Base-by-base conservation (phyloP, 2,888 invertebrate genomes). In the Dorcus hopei region DNA sequence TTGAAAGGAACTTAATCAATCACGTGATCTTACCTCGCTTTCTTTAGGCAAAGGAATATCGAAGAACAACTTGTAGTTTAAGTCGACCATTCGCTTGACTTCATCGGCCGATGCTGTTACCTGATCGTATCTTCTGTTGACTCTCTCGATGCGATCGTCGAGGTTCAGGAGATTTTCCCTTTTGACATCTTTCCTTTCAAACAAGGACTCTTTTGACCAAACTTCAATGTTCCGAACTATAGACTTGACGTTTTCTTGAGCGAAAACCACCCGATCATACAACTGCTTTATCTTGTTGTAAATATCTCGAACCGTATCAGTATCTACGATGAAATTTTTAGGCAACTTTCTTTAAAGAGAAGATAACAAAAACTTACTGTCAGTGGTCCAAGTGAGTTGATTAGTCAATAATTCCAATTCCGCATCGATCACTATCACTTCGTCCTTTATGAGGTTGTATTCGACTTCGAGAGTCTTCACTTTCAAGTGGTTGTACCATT, bases 401-500 rank as follows among this genome's bases (percentile, higher is more conserved):
- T 81, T 81, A 54, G 91, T 87, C 0, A 91, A 88, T 7, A 85
- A 81, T 49, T 87, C 81, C 59, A 96, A 81, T 52, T 87, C 78
- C 1, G 76, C 69, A 73, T 95, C 92, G 53, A 95, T 88, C n/a
- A 82, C 82, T 1, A 82, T 80, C 61, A 96, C 82, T 77, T 95
- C 93, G 53, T 86, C 83, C 66, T 85, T 82, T 55, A 96, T 86
- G 40, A 96, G 82, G 16, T 87, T 85, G 59, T 85, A 88, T 77
- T 96, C 96, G 0, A 90, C 89, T 54, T 84, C 83, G 49, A 89
- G 85, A 26, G 91, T 87, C n/a, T 86, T 82, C 19, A 81, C 83
- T 50, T 88, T 83, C 45, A 95, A 86, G 62, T 87, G 87, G 74
- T 96, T 96, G 77, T 95, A 95, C 89, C 93, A 88, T 48, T 86